Evolutionary conservation across 2,113 vertebrate genomes (phyloP).

Genomic region (Corvus moneduloides): DNA sequence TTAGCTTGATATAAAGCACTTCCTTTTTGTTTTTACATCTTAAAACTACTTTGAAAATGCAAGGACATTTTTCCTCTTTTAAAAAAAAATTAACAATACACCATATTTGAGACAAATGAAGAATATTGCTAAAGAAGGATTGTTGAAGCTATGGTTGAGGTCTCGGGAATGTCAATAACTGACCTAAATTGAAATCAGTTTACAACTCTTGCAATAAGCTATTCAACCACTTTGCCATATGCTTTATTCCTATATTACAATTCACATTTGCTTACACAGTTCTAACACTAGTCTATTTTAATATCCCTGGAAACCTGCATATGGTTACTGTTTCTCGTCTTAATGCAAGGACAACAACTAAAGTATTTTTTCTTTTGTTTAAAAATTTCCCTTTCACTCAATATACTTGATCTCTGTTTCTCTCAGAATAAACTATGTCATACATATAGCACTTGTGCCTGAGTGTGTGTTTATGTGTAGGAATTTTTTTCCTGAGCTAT

Average conservation of each 20-base stretch:
- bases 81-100: no score
- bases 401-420: not conserved
- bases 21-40: not conserved
- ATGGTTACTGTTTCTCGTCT: not conserved
- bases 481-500: not conserved
- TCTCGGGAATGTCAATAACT: not conserved
- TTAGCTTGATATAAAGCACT: not conserved
- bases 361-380: not conserved
- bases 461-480: not conserved
- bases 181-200: not conserved
- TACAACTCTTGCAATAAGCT: not conserved
- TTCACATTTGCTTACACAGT: not conserved
- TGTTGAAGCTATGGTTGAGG: not conserved
- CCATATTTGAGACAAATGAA: not conserved
- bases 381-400: not conserved
- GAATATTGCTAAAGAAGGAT: not conserved
- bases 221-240: not conserved
- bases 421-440: not conserved
- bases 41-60: not conserved
- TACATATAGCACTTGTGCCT: not conserved
- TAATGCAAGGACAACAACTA: not conserved
- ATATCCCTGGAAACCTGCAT: not conserved
- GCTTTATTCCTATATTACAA: not conserved
- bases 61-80: not conserved
- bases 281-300: not conserved